phyloP scores from a whole-genome alignment of 2,888 invertebrate species.

The Panzeria rudis region DNA sequence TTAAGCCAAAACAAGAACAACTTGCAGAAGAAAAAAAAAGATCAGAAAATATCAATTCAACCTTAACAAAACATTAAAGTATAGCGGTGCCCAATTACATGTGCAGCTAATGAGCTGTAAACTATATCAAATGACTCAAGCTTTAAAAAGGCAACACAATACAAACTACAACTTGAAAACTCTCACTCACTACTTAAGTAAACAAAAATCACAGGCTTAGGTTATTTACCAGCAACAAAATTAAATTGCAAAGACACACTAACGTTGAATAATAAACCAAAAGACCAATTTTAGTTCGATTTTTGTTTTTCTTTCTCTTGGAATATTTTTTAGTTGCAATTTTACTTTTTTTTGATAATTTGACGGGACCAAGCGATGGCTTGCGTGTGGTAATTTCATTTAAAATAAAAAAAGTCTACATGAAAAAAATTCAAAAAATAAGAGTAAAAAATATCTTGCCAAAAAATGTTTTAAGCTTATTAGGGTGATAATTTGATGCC shows the following conservation, averaged over 20 bases:
- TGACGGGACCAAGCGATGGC: constrained; percentile 82
- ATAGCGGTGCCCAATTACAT: constrained; percentile 83
- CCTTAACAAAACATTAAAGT: constrained; percentile 57
- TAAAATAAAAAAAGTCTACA: constrained; percentile 71
- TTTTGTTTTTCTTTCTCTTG: constrained; percentile 19
- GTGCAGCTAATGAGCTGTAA: constrained; percentile 83
- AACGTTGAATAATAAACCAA: constrained; percentile 15
- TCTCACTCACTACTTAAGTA: constrained; percentile 68
- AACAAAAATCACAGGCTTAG: constrained; percentile 69
- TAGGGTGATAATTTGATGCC: constrained; percentile 73
- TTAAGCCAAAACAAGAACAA: constrained; percentile 16
- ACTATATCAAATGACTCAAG: constrained; percentile 84
- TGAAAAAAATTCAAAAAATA: constrained; percentile 7
- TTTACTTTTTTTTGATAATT: constrained; percentile 36
- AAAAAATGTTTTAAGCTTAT: constrained; percentile 60
- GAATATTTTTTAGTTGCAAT: constrained; percentile 12
- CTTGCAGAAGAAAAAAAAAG: background rate
- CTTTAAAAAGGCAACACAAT: constrained; percentile 57
- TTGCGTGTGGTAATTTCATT: constrained; percentile 84
- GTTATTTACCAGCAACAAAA: constrained; percentile 66
- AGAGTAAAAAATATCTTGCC: constrained; percentile 27
- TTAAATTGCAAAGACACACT: constrained; percentile 27
- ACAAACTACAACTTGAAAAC: constrained; percentile 37
- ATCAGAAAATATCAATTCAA: constrained; percentile 55
- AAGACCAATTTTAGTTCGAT: constrained; percentile 27